phyloP scores from a whole-genome alignment of 2,113 vertebrate species.

The Colistium nudipinnis region DNA sequence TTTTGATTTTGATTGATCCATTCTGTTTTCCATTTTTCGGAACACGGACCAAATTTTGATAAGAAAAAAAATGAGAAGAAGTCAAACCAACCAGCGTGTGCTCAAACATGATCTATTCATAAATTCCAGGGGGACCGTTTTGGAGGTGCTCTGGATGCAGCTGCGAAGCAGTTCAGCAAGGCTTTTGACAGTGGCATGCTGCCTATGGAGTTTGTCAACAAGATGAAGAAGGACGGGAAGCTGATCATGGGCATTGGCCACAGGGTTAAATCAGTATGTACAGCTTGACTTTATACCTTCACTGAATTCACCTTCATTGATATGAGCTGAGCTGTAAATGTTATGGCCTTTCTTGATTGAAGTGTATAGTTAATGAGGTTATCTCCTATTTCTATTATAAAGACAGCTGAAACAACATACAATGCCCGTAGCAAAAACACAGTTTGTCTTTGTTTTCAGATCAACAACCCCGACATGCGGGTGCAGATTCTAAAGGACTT shows the following conservation, averaged over 20 bases:
- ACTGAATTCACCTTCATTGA: background rate
- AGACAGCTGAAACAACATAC: background rate
- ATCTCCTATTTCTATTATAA: background rate
- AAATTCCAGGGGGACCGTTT: slow-evolving; percentile 91
- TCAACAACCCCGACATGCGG: slow-evolving; percentile 98
- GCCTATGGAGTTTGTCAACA: slow-evolving; percentile 99
- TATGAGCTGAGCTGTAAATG: background rate
- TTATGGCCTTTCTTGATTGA: background rate
- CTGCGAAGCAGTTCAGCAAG: slow-evolving; percentile 98
- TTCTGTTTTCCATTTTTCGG: background rate
- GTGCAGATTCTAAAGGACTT: slow-evolving; percentile 97
- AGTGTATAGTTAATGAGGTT: background rate
- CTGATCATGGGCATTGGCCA: slow-evolving; percentile 99
- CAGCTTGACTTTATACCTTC: background rate
- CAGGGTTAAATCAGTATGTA: slow-evolving; percentile 92
- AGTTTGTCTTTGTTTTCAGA: slow-evolving; percentile 76
- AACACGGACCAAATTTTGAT: too few relatives aligned
- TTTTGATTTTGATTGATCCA: too few relatives aligned
- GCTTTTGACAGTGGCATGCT: slow-evolving; percentile 96
- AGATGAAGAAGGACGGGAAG: slow-evolving; percentile 99
- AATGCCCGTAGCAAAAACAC: background rate
- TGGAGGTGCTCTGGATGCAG: slow-evolving; percentile 95
- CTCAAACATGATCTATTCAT: background rate
- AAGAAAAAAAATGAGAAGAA: background rate
- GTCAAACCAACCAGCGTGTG: background rate